Percentiles rank a stretch among this genome's conserved stretches.
These are phyloP conservation scores for Macrotus californicus DNA, from an alignment of 2,113 vertebrate species.

Conservation along the genomic window DNA sequence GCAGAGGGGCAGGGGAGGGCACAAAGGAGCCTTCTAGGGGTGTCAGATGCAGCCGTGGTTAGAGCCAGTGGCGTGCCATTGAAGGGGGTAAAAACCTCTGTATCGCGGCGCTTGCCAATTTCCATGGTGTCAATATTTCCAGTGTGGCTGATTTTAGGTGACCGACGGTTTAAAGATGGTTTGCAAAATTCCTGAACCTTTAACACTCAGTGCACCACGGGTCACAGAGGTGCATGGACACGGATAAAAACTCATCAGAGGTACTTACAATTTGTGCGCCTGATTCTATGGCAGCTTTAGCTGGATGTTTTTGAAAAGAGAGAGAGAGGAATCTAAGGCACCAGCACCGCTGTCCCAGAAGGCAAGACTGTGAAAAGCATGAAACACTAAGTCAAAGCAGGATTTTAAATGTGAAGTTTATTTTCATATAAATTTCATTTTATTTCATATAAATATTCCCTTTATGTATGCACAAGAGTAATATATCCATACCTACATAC, in stretches of 20 bases:
- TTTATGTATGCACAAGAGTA: neutral
- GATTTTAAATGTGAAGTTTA: neutral
- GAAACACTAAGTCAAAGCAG: neutral
- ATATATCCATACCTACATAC: no score
- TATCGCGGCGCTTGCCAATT: neutral
- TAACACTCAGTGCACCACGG: neutral
- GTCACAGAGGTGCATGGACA: neutral
- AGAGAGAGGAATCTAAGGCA: neutral
- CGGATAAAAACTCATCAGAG: neutral
- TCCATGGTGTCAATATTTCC: no score
- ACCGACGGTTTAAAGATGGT: neutral
- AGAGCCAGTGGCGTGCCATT: fast-evolving
- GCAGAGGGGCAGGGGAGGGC: neutral
- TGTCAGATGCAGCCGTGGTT: fast-evolving
- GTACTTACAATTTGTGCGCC: no score
- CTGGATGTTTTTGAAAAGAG: neutral
- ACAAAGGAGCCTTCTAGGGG: neutral
- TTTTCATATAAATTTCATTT: neutral
- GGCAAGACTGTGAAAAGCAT: neutral
- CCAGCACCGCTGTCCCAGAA: neutral
- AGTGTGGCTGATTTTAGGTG: no score
- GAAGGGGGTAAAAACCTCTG: neutral
- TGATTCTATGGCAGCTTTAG: neutral
- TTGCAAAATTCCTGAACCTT: neutral
- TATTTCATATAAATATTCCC: neutral